phyloP scores from a whole-genome alignment of 2,797 vertebrate species.

The Acridotheres tristis region DNA sequence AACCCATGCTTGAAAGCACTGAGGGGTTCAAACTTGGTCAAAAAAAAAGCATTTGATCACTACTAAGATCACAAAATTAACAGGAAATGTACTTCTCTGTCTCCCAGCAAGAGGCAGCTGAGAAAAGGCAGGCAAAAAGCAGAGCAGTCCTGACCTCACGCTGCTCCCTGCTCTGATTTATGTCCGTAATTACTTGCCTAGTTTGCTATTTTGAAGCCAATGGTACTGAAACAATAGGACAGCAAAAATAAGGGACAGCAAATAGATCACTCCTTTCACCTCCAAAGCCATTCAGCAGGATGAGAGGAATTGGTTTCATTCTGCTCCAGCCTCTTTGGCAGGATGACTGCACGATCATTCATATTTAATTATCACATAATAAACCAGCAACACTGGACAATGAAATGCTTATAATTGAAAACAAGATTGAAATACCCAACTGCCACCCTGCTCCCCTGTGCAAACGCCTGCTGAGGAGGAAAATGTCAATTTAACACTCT shows the following conservation, averaged over 20 bases:
- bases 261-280: conserved; percentile 22
- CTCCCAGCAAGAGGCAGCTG: not conserved
- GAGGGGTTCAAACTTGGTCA: not conserved
- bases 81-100: not conserved
- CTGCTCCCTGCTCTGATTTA: conserved; percentile 41
- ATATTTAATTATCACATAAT: conserved; percentile 62
- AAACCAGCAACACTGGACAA: conserved; percentile 21
- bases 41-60: not conserved
- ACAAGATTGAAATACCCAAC: conserved; percentile 34
- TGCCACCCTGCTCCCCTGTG: not conserved
- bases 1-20: not conserved
- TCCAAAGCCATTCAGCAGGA: not conserved
- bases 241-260: conserved; percentile 14
- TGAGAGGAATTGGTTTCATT: not conserved
- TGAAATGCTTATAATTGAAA: conserved; percentile 60
- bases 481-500: conserved; percentile 4
- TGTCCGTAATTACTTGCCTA: not conserved
- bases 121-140: not conserved
- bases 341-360: not conserved
- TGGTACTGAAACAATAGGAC: conserved; percentile 30
- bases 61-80: not conserved
- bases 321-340: conserved; percentile 20
- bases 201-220: conserved; percentile 30
- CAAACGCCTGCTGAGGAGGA: not conserved
- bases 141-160: not conserved